Base-by-base conservation (phyloP, 2,888 invertebrate species). In the Athalia rosae region DNA sequence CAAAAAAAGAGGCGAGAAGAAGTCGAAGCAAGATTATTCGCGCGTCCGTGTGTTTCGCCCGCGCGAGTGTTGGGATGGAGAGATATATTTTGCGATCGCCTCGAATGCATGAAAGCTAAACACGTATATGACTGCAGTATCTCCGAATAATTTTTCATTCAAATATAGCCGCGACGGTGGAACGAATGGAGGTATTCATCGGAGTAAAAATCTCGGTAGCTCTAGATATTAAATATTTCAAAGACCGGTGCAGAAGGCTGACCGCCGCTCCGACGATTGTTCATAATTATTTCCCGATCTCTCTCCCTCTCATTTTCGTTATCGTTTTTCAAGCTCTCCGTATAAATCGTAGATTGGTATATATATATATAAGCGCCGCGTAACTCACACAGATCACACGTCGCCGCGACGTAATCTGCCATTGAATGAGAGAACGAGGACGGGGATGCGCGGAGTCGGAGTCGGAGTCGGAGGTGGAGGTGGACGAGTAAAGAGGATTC, bases 401-500 rank as follows among this genome's bases (percentile, higher is more conserved):
- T 74, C 74, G 61, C 62, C 62, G 61, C 61, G 74, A 74, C 61
- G 74, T 74, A 74, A 74, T 74, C 74, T 74, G 74, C 48, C 74
- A 61, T 74, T 74, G 74, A 74, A 74, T 74, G 78, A 79, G 78
- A 79, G 77, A 78, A 79, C 77, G 79, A 77, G 78, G 79, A 77
- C 79, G 79, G 69, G 69, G 79, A 77, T 63, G 80, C 77, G 78
- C 66, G 77, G 76, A 79, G 81, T 79, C n/a, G n/a, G n/a, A n/a
- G n/a, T n/a, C n/a, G n/a, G n/a, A n/a, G n/a, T n/a, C n/a, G 56
- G 71, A 62, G 56, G 77, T 61, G 77, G 56, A 69, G 15, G 47
- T 61, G 79, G 80, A 79, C 85, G 84, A 85, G 86, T 85, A 87
- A 88, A 88, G 88, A 88, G 88, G 87, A 88, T 87, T 88, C 84